Evolutionary conservation across 2,113 vertebrate genomes (phyloP).

Genomic region (Bufo gargarizans): DNA sequence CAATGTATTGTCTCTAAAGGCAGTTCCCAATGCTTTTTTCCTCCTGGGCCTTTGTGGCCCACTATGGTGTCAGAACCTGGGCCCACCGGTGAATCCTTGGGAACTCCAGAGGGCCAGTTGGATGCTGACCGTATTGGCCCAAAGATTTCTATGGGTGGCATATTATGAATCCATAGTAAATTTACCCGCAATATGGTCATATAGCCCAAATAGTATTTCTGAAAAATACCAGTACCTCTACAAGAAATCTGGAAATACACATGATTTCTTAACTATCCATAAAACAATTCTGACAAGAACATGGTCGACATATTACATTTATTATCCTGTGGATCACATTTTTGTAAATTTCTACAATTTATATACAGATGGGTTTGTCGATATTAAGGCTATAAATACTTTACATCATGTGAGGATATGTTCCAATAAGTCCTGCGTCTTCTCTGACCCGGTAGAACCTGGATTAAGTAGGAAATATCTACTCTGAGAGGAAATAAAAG

Average conservation of each 20-base stretch:
- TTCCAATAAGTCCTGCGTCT: slow-evolving; percentile 20
- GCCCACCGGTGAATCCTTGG: too few relatives aligned
- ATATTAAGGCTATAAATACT: slow-evolving; percentile 55
- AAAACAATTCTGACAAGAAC: background rate
- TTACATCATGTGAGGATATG: slow-evolving; percentile 5
- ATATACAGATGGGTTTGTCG: background rate
- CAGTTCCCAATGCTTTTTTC: too few relatives aligned
- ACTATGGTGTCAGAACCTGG: too few relatives aligned
- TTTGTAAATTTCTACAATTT: background rate
- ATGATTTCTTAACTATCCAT: background rate
- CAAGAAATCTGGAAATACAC: background rate
- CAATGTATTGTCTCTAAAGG: too few relatives aligned
- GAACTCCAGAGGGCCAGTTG: too few relatives aligned
- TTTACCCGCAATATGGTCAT: too few relatives aligned
- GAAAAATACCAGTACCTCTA: too few relatives aligned
- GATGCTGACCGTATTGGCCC: too few relatives aligned
- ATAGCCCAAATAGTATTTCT: too few relatives aligned
- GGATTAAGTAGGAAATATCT: slow-evolving; percentile 52
- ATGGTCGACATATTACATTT: background rate
- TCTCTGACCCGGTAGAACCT: slow-evolving; percentile 53
- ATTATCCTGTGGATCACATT: background rate
- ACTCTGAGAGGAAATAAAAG: slow-evolving; percentile 35
- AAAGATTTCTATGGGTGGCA: too few relatives aligned
- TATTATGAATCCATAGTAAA: too few relatives aligned
- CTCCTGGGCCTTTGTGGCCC: too few relatives aligned